Evolutionary conservation across 2,113 vertebrate species (phyloP), one percentile per base, ranked within the genome.

Genomic region (Anolis carolinensis): DNA sequence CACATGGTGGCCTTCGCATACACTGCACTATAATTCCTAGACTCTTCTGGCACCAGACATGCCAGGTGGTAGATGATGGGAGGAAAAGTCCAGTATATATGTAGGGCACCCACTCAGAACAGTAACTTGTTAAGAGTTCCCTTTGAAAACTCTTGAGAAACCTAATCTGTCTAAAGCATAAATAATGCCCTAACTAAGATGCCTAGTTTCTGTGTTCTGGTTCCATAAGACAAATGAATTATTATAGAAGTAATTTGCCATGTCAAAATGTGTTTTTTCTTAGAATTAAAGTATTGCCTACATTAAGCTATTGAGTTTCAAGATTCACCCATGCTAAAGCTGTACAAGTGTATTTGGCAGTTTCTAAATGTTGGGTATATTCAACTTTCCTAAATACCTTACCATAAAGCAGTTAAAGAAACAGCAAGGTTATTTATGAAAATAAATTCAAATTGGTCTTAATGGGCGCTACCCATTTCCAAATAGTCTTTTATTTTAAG

Each of bases 361-460:
- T 32, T 72, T 36, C 36, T 63, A 63, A 32, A 73, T 11, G 52
- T 70, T 16, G 73, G 7, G 5, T 34, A 80, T 80, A n/a, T 52
- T 65, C 23, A 86, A 50, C 67, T 75, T 65, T 52, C 13, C 25
- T 23, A 10, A 27, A 9, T 63, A 52, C 13, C 27, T 48, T 32
- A 21, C 30, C 32, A 34, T 36, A 30, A 79, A 81, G 59, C 10
- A 75, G 59, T 13, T 75, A 39, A 81, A 81, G 50, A 75, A 81
- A 81, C 4, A 23, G 8, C 21, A 81, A 62, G 34, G 3, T 48
- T 85, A 7, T 76, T 74, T 81, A 81, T 67, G 44, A 81, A 39
- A 81, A 30, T 85, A 72, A 34, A 34, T 75, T 81, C n/a, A 36
- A 67, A 39, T 52, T 86, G 39, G 50, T 81, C 27, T 81, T 81